Evolutionary conservation across 2,797 vertebrate species (phyloP).

Genomic region (Percopsis omiscomaycus): DNA sequence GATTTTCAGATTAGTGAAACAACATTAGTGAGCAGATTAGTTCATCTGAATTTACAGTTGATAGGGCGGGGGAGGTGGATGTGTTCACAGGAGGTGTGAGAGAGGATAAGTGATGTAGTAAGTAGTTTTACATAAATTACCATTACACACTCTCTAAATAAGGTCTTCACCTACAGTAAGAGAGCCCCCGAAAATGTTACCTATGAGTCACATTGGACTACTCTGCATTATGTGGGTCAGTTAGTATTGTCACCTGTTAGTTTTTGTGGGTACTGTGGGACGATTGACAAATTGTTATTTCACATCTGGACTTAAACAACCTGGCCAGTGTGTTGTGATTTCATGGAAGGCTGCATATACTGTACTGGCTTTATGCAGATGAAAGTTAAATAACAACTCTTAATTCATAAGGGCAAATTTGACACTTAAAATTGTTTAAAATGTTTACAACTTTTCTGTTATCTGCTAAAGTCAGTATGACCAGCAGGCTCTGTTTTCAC

Average conservation of each 20-base stretch:
- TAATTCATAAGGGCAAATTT: too few species aligned
- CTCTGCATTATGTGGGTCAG: neutral
- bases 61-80: neutral
- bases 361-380: too few species aligned
- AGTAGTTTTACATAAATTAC: constrained; percentile 1
- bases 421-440: too few species aligned
- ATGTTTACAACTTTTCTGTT: too few species aligned
- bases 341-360: too few species aligned
- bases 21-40: neutral
- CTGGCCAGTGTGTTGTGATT: too few species aligned
- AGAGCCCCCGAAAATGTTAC: neutral
- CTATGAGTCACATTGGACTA: neutral
- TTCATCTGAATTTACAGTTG: neutral
- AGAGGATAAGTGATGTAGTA: neutral
- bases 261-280: too few species aligned
- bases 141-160: constrained; percentile 3
- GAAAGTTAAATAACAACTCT: too few species aligned
- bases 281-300: too few species aligned
- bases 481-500: constrained; percentile 11
- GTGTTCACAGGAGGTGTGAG: neutral
- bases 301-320: too few species aligned
- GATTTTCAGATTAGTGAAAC: neutral
- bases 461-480: too few species aligned
- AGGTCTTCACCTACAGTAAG: neutral
- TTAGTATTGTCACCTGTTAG: neutral